Base-by-base conservation (phyloP, 2,888 invertebrate species). In the Aphrophora alni region DNA sequence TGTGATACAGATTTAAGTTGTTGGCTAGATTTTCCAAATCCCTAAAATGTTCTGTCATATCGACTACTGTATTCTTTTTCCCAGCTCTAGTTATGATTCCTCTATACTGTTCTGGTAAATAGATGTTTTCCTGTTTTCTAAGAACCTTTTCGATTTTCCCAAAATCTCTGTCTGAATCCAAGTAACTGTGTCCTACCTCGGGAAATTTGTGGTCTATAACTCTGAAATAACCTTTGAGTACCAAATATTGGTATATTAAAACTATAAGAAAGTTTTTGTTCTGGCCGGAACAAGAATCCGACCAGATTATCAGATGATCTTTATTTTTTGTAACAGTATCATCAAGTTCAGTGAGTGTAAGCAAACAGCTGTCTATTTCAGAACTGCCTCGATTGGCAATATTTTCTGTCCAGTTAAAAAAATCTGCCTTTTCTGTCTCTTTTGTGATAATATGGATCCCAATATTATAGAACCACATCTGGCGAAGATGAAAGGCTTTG, bases 141-240 rank as follows among this genome's bases (percentile, higher is more conserved):
- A 87, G 75, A 38, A 84, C 82, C 81, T 86, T 33, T 84, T 87
- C 85, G 38, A 86, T 86, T 27, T 84, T 77, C 38, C 86, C 86
- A 84, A 87, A 87, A 85, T 87, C 86, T 80, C 86, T 38, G 77
- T 87, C 86, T 25, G 85, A 86, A 82, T 87, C 87, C 68, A 87
- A 80, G 83, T 85, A 87, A 86, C 77, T 59, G 82, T 83, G 86
- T 14, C 86, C 87, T 26, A 86, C 87, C 81, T 85, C 86, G 5
- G 87, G 87, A 83, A 86, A 87, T 83, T 87, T 87, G 81, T 87
- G 86, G 69, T 87, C 86, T 27, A 86, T 86, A 14, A 82, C 78
- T 80, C 86, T 84, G 81, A 85, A 86, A 74, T 83, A 80, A 59
- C 84, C 84, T 83, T 85, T 86, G 59, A 84, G 73, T 69, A 84